Base-by-base conservation (phyloP, 1,140 invertebrate species). In the Melanaphis sacchari region DNA sequence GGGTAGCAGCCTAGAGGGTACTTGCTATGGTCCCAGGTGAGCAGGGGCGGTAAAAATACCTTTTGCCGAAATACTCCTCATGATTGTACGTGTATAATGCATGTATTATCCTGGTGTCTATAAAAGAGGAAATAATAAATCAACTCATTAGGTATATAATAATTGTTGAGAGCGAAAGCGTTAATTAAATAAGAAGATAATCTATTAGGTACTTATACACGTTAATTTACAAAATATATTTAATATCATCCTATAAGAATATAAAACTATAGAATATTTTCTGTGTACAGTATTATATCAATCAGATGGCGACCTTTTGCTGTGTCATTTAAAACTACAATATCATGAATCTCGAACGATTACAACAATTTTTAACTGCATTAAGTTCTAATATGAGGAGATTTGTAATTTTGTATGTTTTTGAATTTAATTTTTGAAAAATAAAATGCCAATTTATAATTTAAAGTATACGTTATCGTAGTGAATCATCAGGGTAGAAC, bases 1-100 rank as follows among this genome's bases (percentile, higher is more conserved):
- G 85, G 41, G 85, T 87, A 21, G 85, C n/a, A 46, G 85, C 85
- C 85, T 18, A 87, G 43, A 87, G 85, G 85, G 85, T 87, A 49
- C 85, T 87, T 36, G 31, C 41, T 6, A 22, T 8, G 85, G 85
- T 87, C 85, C 85, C 85, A 49, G 85, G 41, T 87, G 85, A 87
- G 41, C 41, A 46, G 85, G 85, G 85, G 26, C 43, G 85, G 85
- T 87, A 87, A 87, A 87, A 87, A 87, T 46, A 87, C 85, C 31
- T 87, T n/a, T 46, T n/a, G 31, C 85, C 24, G 43, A 46, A 43
- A 85, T 87, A 21, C 31, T 49, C 11, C 43, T 46, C 31, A 36
- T 36, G 41, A 0, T 18, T 87, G 43, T 87, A 49, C 6, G 26
- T 36, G 85, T 46, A 46, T n/a, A 41, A 46, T 87, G 41, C 22